Conservation (phyloP, 2,888 invertebrate species). For the Thecophora atra region DNA sequence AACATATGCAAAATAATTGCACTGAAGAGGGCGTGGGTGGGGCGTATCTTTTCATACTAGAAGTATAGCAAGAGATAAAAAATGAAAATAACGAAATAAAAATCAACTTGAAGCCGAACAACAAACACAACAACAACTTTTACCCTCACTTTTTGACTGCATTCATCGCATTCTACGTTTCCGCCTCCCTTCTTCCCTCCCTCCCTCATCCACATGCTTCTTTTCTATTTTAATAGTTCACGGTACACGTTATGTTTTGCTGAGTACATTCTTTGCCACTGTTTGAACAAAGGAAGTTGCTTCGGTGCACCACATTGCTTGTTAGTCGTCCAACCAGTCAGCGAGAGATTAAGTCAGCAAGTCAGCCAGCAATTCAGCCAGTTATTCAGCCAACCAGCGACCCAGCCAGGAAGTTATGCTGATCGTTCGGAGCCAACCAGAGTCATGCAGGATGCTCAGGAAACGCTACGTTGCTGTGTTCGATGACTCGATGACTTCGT, state of each 20-base stretch:
- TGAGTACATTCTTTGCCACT: constrained; percentile 8
- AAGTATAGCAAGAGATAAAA: neutral
- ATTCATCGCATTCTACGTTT: neutral
- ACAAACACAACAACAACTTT: no score
- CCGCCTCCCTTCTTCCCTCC: neutral
- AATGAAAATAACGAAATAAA: neutral
- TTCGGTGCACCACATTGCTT: neutral
- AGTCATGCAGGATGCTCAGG: constrained; percentile 28
- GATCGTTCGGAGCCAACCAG: constrained; percentile 32
- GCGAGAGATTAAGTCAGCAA: constrained; percentile 22
- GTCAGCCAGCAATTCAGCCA: constrained; percentile 21
- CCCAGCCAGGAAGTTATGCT: constrained; percentile 41
- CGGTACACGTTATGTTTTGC: neutral
- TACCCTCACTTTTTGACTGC: neutral
- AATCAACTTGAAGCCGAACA: neutral
- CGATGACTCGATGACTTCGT: constrained; percentile 12
- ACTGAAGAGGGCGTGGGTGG: constrained; percentile 3
- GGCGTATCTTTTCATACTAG: neutral
- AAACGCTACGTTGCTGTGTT: constrained; percentile 23
- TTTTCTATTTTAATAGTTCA: neutral
- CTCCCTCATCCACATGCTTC: neutral
- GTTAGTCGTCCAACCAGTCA: constrained; percentile 32
- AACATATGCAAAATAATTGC: constrained; percentile 23
- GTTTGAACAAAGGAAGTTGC: constrained; percentile 14
- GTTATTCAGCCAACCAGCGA: constrained; percentile 40